Percentiles rank a stretch among this genome's conserved stretches.
Conservation (phyloP, 92 coral and sea anemone genomes). For the Porites evermanni region DNA sequence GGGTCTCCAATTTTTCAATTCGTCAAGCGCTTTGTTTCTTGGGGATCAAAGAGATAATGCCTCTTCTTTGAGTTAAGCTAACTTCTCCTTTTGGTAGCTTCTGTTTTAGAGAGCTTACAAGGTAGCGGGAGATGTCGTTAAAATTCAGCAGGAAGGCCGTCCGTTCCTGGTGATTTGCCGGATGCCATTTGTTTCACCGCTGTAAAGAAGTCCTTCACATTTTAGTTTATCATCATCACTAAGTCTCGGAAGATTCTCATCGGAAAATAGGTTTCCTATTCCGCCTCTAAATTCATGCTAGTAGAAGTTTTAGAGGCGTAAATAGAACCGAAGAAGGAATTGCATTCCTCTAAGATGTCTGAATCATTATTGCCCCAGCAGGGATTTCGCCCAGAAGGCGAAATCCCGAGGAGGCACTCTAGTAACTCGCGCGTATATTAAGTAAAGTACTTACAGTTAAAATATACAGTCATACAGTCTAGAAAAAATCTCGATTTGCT, state of each 20-base stretch:
- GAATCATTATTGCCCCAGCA: neutral
- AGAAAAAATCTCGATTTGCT: no score
- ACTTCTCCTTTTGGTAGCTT: conserved; percentile 14
- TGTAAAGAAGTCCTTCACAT: conserved; percentile 15
- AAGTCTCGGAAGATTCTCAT: neutral
- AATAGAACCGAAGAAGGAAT: conserved; percentile 11
- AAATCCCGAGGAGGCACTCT: no score
- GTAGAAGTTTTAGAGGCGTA: neutral
- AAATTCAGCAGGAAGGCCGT: conserved; percentile 21
- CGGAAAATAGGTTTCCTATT: neutral
- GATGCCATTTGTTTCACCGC: conserved; percentile 20
- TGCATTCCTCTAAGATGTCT: conserved; percentile 16
- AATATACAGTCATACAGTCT: no score
- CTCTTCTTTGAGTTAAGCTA: conserved; percentile 11
- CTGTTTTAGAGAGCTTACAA: neutral
- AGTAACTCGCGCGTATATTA: no score
- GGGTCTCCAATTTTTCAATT: no score
- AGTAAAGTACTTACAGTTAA: no score
- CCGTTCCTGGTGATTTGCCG: conserved; percentile 35
- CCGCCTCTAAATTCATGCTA: neutral
- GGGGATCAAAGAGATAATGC: no score
- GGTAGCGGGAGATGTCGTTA: neutral
- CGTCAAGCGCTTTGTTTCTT: no score
- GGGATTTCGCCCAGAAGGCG: no score
- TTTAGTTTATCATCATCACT: neutral